Evolutionary conservation across 2,797 vertebrate species (phyloP), one percentile per base, ranked within the genome.

Genomic region (Nannoperca australis): DNA sequence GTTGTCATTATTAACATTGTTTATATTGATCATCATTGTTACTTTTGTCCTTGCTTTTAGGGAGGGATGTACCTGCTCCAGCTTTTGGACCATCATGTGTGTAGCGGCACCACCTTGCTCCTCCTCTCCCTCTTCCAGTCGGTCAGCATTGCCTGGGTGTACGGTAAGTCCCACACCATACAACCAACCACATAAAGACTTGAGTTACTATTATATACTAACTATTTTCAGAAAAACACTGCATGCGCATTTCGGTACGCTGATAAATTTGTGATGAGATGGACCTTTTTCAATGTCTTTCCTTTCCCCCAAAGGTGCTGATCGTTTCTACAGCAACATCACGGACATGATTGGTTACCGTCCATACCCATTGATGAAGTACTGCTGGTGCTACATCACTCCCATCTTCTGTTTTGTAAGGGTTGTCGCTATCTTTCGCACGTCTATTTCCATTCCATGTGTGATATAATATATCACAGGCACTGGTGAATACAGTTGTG

Each of bases 331-430:
- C 17, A 93, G 93, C 84, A 96, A 97, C 86, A 55, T 97, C 18
- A 92, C 96, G 60, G 94, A 97, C 84, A 97, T 97, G 97, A 97
- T 97, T 75, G 96, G 97, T 14, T 97, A 96, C 79, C 93, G 94
- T 9, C 96, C 97, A 0, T 91, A 87, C 90, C 94, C 94, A 0
- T 34, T 96, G 54, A 92, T 97, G 91, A 97, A 97, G 91, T 94
- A 95, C 69, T 97, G 96, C 89, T 97, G 97, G 97, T 74, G 93
- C 55, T 95, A 95, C 82, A 59, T 97, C 82, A 97, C 96, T 20
- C 97, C 97, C 0, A 83, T 90, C 1, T 76, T 97, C 63, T 97
- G 96, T 82, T 78, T 96, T 93, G 97, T 97, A 92, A 80, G 94
- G 1, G 30, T 60, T 42, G 30, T 32, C 65, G 36, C 17, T 53